Percentiles rank a stretch among this genome's conserved stretches.
Conservation (phyloP, 64 coral and sea anemone species). For the Pocillopora verrucosa region DNA sequence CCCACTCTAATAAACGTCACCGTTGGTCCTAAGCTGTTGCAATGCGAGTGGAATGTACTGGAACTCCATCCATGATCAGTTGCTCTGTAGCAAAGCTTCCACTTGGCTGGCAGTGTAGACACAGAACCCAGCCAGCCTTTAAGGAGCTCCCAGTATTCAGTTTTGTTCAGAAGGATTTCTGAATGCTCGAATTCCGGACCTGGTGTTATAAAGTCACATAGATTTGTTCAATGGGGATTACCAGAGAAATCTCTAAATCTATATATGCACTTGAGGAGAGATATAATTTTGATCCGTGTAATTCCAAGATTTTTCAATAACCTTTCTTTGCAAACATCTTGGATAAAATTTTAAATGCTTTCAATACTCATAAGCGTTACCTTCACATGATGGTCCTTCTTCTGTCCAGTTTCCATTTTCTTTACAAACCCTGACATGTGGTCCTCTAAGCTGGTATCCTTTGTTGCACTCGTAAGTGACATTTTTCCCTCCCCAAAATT, state of each 20-base stretch:
- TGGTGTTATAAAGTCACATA: not conserved
- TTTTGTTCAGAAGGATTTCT: conserved; percentile 54
- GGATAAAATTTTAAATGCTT: too few species aligned
- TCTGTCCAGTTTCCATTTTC: conserved; percentile 66
- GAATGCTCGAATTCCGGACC: conserved; percentile 18
- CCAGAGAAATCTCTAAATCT: too few species aligned
- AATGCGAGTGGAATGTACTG: conserved; percentile 67
- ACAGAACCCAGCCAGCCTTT: conserved; percentile 65
- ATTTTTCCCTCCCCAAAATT: conserved; percentile 68
- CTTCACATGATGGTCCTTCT: conserved; percentile 54
- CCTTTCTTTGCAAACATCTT: too few species aligned
- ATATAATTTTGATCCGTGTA: too few species aligned
- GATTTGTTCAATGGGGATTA: too few species aligned
- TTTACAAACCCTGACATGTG: conserved; percentile 15
- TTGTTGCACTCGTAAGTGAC: conserved; percentile 66
- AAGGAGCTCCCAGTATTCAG: conserved; percentile 55
- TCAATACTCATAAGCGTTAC: not conserved
- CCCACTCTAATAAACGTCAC: conserved; percentile 69
- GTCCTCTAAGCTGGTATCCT: conserved; percentile 61
- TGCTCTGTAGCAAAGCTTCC: conserved; percentile 53
- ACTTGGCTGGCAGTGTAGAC: conserved; percentile 56
- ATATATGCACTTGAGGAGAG: too few species aligned
- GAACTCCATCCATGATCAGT: conserved; percentile 55
- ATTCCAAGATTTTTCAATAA: too few species aligned
- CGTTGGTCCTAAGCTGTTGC: conserved; percentile 32